phyloP scores from a whole-genome alignment of 2,888 invertebrate species.

The Microchrysa polita region DNA sequence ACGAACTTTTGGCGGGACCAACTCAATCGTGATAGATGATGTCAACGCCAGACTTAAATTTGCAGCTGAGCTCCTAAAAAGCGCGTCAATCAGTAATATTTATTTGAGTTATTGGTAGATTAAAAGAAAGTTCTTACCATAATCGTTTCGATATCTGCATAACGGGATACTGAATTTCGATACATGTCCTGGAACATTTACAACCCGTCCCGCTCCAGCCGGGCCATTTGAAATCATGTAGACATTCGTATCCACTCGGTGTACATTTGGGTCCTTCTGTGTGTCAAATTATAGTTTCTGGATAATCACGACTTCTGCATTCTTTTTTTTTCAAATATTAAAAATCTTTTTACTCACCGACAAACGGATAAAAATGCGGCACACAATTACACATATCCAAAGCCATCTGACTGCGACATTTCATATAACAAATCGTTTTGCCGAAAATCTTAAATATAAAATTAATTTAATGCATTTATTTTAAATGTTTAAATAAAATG shows the following conservation, averaged over 20 bases:
- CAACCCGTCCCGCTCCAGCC: constrained; percentile 61
- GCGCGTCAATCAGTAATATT: no score
- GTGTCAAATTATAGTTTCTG: no score
- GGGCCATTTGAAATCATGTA: constrained; percentile 61
- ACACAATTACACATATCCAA: constrained; percentile 64
- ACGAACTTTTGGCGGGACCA: constrained; percentile 66
- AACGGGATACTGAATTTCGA: constrained; percentile 51
- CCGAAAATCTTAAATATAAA: constrained; percentile 58
- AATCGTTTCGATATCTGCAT: not conserved
- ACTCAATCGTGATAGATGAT: no score
- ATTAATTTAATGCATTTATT: no score
- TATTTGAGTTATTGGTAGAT: no score
- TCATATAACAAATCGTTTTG: constrained; percentile 64
- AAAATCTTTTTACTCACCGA: constrained; percentile 32
- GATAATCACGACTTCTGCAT: no score
- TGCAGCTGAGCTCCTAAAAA: no score
- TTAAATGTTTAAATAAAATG: no score
- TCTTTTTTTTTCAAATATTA: no score
- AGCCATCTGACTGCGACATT: constrained; percentile 63
- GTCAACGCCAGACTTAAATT: no score
- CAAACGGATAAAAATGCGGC: constrained; percentile 63
- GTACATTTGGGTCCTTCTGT: constrained; percentile 59
- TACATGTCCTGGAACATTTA: constrained; percentile 61
- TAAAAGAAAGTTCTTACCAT: constrained; percentile 1
- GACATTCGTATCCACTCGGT: constrained; percentile 60